Evolutionary conservation across 2,797 vertebrate genomes (phyloP), one percentile per base, ranked within the genome.

Genomic region (Heterohyrax brucei): DNA sequence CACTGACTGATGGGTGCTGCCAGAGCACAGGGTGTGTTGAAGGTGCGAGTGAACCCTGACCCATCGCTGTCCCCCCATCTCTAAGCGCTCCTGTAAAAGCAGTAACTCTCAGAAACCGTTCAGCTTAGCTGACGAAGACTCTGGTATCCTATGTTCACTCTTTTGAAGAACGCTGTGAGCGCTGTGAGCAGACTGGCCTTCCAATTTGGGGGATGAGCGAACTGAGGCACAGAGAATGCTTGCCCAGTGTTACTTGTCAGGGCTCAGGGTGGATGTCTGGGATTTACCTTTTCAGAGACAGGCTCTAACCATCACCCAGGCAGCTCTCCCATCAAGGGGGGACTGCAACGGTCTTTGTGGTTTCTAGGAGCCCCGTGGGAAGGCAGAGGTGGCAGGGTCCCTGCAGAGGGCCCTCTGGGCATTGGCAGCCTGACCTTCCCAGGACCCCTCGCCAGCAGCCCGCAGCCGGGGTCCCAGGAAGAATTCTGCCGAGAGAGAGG

Each of bases 401-500:
- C 78, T 2, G 28, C 7, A 13, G 78, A 91, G 75, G 33, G 28
- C 66, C 21, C 26, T 66, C 22, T 44, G 3, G 30, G 59, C 59
- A 10, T 12, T 33, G 24, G 8, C 3, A 82, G 72, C 22, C 91
- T 78, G 91, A 62, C 56, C 19, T 80, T 75, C 85, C 85, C 70
- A 12, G 91, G 91, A 80, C 62, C 88, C 96, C 66, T 66, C 56
- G 94, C 53, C 46, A 68, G 93, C 46, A 66, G 97, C 93, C 97
- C 88, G 94, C 97, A 66, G 95, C 95, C 2, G 48, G 89, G 95
- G 85, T 93, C 92, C 95, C 68, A 0, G 26, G 97, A 92, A 95
- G 97, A 97, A 97, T 98, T 98, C 97, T 97, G 93, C 97, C 44
- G 4, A 93, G 93, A 97, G 96, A n/a, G 97, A 95, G 97, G 16